Evolutionary conservation across 2,888 invertebrate species (phyloP).

Genomic region (Clitarchus hookeri): DNA sequence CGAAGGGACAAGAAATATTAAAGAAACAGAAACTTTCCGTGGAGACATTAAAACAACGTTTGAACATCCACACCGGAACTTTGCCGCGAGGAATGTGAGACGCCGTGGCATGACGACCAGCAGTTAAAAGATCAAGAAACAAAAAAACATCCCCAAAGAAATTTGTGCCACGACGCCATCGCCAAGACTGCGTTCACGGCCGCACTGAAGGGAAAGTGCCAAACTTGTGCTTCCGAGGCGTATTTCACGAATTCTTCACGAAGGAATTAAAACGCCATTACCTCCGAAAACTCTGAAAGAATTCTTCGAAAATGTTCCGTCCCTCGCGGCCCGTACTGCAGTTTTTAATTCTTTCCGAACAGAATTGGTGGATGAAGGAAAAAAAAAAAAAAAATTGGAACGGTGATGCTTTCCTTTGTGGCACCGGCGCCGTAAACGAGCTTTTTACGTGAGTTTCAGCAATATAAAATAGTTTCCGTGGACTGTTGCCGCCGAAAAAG

Average conservation of each 20-base stretch:
- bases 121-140: neutral
- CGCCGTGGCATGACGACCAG: neutral
- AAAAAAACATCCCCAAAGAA: neutral
- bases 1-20: neutral
- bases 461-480: neutral
- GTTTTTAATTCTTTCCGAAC: slow-evolving; percentile 14
- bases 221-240: too few relatives aligned
- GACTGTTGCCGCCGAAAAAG: neutral
- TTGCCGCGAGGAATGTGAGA: neutral
- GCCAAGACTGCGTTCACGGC: too few relatives aligned
- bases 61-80: neutral
- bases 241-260: neutral
- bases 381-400: neutral
- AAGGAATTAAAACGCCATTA: slow-evolving; percentile 9
- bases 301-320: neutral
- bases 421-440: neutral
- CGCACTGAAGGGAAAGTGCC: too few relatives aligned
- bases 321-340: neutral
- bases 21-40: neutral
- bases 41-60: neutral
- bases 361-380: neutral
- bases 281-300: neutral
- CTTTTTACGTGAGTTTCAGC: slow-evolving; percentile 3
- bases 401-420: neutral
- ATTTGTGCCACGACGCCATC: neutral